These are phyloP conservation scores for Nezara viridula DNA, from an alignment of 2,888 invertebrate genomes.

Conservation along the genomic window DNA sequence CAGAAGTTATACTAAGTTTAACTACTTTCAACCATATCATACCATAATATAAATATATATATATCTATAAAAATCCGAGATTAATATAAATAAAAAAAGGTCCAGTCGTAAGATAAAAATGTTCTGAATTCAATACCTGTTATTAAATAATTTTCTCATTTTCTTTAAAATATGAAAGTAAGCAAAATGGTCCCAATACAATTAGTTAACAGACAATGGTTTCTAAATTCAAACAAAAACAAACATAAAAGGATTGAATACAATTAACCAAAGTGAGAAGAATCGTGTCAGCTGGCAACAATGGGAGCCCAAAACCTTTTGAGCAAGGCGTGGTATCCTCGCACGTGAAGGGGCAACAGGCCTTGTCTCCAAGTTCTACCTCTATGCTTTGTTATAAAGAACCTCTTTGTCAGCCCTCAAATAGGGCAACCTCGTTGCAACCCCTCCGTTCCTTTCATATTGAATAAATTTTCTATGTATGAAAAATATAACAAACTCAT, in stretches of 20 bases:
- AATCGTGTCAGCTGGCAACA: neutral
- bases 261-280: neutral
- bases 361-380: neutral
- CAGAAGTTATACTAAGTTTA: too few relatives aligned
- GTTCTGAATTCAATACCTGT: too few relatives aligned
- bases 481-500: too few relatives aligned
- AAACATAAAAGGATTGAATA: neutral
- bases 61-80: too few relatives aligned
- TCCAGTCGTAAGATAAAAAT: too few relatives aligned
- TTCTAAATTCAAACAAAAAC: neutral
- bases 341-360: neutral
- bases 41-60: too few relatives aligned
- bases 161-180: too few relatives aligned
- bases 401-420: neutral
- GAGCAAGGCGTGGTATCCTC: neutral
- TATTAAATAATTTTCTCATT: too few relatives aligned
- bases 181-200: too few relatives aligned
- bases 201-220: neutral
- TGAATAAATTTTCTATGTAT: neutral
- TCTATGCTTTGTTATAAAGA: neutral
- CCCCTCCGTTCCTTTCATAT: neutral
- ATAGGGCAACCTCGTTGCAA: neutral
- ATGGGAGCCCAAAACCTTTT: neutral
- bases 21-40: too few relatives aligned
- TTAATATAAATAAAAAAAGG: too few relatives aligned